These are phyloP conservation scores for Jaculus jaculus DNA, from an alignment of 2,113 vertebrate genomes.

Conservation along the genomic window DNA sequence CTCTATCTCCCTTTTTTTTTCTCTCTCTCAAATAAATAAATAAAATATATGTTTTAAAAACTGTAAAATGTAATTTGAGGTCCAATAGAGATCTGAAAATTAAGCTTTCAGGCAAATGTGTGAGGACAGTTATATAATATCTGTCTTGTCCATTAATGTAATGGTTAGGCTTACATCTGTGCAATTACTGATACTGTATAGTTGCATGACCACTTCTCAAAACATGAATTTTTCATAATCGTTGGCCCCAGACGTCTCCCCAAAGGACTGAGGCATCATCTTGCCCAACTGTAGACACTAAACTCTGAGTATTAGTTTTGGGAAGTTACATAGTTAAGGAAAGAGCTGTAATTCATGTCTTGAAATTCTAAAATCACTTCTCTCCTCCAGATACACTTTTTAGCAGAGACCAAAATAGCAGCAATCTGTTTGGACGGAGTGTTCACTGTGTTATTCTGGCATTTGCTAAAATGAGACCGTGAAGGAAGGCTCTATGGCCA, in stretches of 20 bases:
- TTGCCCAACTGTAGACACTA: not conserved
- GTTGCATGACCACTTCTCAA: not conserved
- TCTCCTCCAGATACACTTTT: not conserved
- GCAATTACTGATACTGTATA: not conserved
- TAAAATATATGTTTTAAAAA: not conserved
- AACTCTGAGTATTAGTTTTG: not conserved
- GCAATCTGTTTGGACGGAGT: not conserved
- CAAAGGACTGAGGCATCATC: not conserved
- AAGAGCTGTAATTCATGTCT: not conserved
- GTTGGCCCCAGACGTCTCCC: not conserved
- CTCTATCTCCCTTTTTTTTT: no score
- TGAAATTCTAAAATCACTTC: not conserved
- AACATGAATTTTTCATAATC: not conserved
- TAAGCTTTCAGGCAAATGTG: not conserved
- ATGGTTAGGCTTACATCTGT: not conserved
- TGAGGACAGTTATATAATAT: not conserved
- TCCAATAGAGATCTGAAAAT: not conserved
- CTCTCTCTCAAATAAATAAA: no score
- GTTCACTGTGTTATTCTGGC: not conserved
- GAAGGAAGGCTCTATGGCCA: not conserved
- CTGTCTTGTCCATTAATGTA: not conserved
- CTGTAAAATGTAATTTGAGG: constrained; percentile 8
- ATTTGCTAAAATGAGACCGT: not conserved
- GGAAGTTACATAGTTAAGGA: not conserved
- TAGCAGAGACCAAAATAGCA: not conserved